Conservation (phyloP, 92 coral and sea anemone genomes). For the Montipora capitata region DNA sequence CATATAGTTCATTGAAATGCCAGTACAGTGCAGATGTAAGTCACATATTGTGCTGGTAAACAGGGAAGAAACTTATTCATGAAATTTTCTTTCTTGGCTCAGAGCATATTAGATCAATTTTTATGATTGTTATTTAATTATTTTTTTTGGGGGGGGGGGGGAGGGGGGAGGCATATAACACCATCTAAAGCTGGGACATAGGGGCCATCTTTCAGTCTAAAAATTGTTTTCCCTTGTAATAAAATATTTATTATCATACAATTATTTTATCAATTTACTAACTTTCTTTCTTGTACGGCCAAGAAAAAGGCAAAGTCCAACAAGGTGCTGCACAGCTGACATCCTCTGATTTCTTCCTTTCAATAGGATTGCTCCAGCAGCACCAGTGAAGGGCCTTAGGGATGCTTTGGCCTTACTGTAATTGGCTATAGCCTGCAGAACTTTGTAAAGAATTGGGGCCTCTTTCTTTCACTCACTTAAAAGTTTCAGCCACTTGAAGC, state of each 20-base stretch:
- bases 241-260: not conserved
- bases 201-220: not conserved
- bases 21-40: not conserved
- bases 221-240: not conserved
- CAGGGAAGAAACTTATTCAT: constrained; percentile 11
- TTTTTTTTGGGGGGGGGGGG: not conserved
- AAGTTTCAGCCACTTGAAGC: not conserved
- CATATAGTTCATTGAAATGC: not conserved
- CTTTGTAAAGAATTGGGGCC: not conserved
- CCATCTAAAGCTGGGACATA: not conserved
- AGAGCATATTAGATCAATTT: constrained; percentile 10
- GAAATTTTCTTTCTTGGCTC: not conserved
- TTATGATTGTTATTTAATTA: not conserved
- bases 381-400: not conserved
- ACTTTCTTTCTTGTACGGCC: constrained; percentile 19
- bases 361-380: constrained; percentile 26
- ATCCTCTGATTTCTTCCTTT: constrained; percentile 31
- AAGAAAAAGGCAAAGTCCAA: constrained; percentile 41
- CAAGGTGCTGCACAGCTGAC: constrained; percentile 33
- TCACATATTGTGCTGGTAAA: constrained; percentile 1
- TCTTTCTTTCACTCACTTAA: not conserved
- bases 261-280: not conserved
- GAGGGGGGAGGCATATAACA: constrained; percentile 14
- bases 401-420: not conserved
- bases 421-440: not conserved